Conservation (phyloP, 2,888 invertebrate genomes). For the Eupithecia pulchellata region DNA sequence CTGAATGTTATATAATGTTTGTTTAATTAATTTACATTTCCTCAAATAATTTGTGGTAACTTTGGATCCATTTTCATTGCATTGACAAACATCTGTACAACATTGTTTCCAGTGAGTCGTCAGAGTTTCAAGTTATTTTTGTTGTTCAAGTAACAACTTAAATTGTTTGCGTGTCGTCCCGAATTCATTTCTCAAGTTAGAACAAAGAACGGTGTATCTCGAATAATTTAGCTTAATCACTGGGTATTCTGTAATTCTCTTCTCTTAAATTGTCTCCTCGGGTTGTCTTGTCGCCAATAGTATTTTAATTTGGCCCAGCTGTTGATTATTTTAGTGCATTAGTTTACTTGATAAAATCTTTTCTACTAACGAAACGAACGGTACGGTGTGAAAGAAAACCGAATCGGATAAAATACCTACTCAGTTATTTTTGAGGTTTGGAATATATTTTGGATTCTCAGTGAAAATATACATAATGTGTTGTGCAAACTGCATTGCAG, state of each 20-base stretch:
- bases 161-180: conserved; percentile 15
- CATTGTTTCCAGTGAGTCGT: conserved; percentile 3
- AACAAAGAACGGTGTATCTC: conserved; percentile 35
- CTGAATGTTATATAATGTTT: not conserved
- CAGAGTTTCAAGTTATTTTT: conserved; percentile 9
- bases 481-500: not conserved
- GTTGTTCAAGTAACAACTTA: conserved; percentile 16
- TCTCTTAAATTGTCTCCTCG: conserved; percentile 18
- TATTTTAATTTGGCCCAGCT: conserved; percentile 26
- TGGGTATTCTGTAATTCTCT: conserved; percentile 22
- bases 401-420: not conserved
- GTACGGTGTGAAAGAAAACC: not conserved
- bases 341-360: not conserved
- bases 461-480: not conserved
- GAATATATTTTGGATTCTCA: not conserved
- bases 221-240: conserved; percentile 38
- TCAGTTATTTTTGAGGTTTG: not conserved
- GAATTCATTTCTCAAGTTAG: conserved; percentile 25
- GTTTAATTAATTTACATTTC: not conserved
- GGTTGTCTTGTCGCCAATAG: conserved; percentile 26
- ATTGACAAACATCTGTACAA: not conserved
- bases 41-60: not conserved
- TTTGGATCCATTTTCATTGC: not conserved
- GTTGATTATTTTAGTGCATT: conserved; percentile 4
- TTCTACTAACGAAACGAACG: not conserved